These are phyloP conservation scores for Drosophila guanche DNA, from an alignment of 1,140 invertebrate species.

Conservation along the genomic window DNA sequence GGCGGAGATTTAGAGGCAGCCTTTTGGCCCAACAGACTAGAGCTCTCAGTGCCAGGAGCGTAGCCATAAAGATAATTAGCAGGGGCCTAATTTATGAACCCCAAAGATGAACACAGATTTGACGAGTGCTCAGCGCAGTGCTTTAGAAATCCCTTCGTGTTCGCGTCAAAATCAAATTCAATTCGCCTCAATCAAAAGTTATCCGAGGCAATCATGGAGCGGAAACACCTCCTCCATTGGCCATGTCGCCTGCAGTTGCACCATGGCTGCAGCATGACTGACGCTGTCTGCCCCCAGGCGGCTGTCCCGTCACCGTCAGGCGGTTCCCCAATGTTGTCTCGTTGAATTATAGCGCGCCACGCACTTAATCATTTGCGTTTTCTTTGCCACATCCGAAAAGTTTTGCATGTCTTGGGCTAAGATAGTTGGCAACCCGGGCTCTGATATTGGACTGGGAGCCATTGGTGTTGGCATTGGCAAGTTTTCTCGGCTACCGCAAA, in stretches of 20 bases:
- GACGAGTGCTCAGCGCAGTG: too few relatives aligned
- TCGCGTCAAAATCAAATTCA: conserved; percentile 48
- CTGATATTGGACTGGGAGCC: neutral
- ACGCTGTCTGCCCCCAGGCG: neutral
- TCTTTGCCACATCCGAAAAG: conserved; percentile 68
- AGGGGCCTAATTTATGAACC: conserved; percentile 19
- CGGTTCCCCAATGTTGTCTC: conserved; percentile 62
- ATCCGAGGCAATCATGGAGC: conserved; percentile 16
- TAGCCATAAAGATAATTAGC: too few relatives aligned
- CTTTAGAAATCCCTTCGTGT: too few relatives aligned
- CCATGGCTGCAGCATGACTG: neutral
- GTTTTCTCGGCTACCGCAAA: conserved; percentile 52
- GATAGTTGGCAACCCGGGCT: conserved; percentile 2
- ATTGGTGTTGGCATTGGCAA: conserved; percentile 27
- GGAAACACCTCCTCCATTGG: conserved; percentile 47
- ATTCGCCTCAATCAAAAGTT: conserved; percentile 50
- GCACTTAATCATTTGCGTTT: conserved; percentile 80
- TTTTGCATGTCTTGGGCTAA: conserved; percentile 64
- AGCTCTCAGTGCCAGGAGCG: neutral
- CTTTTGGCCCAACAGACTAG: neutral
- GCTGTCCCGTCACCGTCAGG: neutral
- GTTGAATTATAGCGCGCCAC: conserved; percentile 73
- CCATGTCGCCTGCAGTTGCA: conserved; percentile 66
- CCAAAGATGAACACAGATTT: conserved; percentile 31
- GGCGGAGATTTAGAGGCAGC: too few relatives aligned